Base-by-base conservation (phyloP, 2,888 invertebrate species). In the Phasia obesa region DNA sequence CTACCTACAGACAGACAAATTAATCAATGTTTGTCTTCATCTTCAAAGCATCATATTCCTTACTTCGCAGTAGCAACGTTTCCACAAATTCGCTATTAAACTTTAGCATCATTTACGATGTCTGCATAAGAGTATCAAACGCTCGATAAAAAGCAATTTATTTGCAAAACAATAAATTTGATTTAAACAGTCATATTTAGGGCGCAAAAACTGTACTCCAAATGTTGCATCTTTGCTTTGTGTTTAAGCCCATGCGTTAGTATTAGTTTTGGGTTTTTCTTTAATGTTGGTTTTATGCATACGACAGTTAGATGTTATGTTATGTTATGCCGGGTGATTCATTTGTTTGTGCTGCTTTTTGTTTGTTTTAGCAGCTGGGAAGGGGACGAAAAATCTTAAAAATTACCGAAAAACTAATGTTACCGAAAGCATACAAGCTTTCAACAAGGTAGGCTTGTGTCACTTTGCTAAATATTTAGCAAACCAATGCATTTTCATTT, bases 271-370 rank as follows among this genome's bases (percentile, higher is more conserved):
- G 11, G 25, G 19, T 38, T 62, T 62, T 44, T 49, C n/a, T 60
- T 25, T 19, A 4, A 38, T 55, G 35, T 38, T 53, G 60, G 42
- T 69, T 69, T 74, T 74, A 55, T 74, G 73, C 55, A 79, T 74
- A 67, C 67, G 74, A 67, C 67, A 60, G 11, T 31, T 53, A 67
- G 51, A 49, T 55, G 51, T 57, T 74, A 42, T n/a, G n/a, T n/a
- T n/a, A n/a, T n/a, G 57, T 57, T 69, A 69, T 62, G 44, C 62
- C 35, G 67, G 27, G 73, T 62, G 38, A 31, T 25, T 65, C 60
- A 44, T 59, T 73, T 67, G 13, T 38, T 38, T 38, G 55, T 59
- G 21, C 64, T n/a, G 6, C 51, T 42, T n/a, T 11, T 42, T 77
- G 23, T 53, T 60, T 67, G 19, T 51, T 55, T 19, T 11, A 49